Base-by-base conservation (phyloP, 1,140 invertebrate species). In the Charaxes varanes region DNA sequence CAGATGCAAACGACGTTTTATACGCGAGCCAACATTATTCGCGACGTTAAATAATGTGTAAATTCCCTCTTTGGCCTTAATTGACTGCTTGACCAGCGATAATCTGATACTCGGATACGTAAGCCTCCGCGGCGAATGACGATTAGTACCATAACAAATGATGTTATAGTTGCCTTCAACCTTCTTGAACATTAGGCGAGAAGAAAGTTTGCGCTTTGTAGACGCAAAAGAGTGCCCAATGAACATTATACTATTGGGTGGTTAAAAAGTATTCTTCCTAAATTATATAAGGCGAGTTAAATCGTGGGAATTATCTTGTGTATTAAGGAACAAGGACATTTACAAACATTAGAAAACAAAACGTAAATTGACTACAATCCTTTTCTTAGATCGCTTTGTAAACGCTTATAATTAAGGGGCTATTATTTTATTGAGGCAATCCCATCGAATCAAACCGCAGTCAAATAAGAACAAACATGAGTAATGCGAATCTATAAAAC, bases 381-480 rank as follows among this genome's bases (percentile, higher is more conserved):
- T 32, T 27, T 41, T 49, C 22, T 24, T 49, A 36, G 40, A 32
- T 28, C n/a, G 36, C 38, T 42, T 54, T 64, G 46, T n/a, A 63
- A 68, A 55, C 52, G 50, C 53, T 54, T 49, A 55, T 64, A 64
- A 70, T 70, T 59, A 67, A 17, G 35, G 28, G 33, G 46, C 55
- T 53, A 67, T 67, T 65, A 70, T 72, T 78, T 72, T 70, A 77
- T 72, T 68, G 53, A 64, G 53, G 54, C 62, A 62, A 69, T 80
- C 62, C 59, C 40, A 57, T 56, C 57, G 55, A 61, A 77, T 74
- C 68, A 68, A 65, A 61, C 58, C 46, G 53, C 61, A 72, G 63
- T 80, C 71, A 78, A 79, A 81, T 79, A 76, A 78, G 70, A 77
- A 81, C 72, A 73, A 77, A 77, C 65, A 71, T 72, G 63, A 81